Evolutionary conservation across 2,888 invertebrate genomes (phyloP).

Genomic region (Idaea dimidiata): DNA sequence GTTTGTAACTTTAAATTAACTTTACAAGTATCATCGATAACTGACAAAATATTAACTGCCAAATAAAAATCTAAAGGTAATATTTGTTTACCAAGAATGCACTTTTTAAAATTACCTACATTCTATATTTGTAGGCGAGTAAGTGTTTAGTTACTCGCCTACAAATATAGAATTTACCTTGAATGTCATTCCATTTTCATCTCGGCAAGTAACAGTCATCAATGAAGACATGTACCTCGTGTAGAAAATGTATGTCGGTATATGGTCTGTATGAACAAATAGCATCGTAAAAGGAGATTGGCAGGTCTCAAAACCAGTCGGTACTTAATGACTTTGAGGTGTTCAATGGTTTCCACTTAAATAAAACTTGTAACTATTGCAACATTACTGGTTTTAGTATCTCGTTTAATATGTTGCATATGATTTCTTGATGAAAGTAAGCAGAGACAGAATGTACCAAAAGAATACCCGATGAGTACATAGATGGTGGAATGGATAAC

Average conservation of each 20-base stretch:
- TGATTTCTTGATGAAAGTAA: not conserved
- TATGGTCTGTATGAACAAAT: conserved; percentile 42
- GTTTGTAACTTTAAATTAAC: no score
- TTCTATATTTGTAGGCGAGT: no score
- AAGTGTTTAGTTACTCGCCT: no score
- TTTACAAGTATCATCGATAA: no score
- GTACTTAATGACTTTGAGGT: conserved; percentile 44
- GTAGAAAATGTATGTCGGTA: conserved; percentile 31
- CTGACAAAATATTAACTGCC: no score
- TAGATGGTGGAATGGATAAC: no score
- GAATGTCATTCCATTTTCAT: no score
- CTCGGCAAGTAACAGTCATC: not conserved
- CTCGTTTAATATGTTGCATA: not conserved
- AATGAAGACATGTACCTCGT: conserved; percentile 10
- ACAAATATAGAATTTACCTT: no score
- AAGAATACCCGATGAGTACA: no score
- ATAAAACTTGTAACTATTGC: conserved; percentile 34
- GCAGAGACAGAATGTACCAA: not conserved
- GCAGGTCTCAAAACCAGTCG: conserved; percentile 51
- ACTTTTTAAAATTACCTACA: no score
- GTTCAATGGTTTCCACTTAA: conserved; percentile 39
- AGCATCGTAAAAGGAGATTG: conserved; percentile 52
- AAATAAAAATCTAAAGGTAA: no score
- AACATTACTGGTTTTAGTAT: conserved; percentile 28
- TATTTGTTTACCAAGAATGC: no score